These are phyloP conservation scores for Erynnis tages DNA, from an alignment of 2,888 invertebrate genomes.

Conservation along the genomic window DNA sequence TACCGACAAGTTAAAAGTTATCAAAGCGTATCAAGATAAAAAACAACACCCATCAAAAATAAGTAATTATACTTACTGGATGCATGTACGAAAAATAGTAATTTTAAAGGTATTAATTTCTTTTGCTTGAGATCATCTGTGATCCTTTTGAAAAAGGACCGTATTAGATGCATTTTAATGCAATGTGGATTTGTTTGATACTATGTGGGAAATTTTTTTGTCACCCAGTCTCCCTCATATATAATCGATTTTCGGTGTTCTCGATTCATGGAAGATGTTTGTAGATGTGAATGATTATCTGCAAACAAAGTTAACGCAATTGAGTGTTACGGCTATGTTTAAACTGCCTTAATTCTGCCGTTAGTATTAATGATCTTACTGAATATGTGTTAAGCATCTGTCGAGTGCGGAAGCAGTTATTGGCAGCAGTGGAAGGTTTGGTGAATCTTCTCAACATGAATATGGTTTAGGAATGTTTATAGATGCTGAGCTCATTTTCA, in stretches of 20 bases:
- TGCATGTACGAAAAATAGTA: constrained; percentile 89
- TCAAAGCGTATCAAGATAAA: too few species aligned
- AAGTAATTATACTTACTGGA: constrained; percentile 84
- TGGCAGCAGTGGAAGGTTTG: too few species aligned
- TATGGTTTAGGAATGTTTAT: too few species aligned
- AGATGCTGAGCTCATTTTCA: too few species aligned
- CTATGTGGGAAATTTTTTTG: constrained; percentile 60
- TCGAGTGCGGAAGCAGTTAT: too few species aligned
- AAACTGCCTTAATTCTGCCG: neutral
- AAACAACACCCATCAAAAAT: too few species aligned
- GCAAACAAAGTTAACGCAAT: constrained; percentile 42
- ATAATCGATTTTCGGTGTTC: constrained; percentile 45
- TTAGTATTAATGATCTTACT: too few species aligned
- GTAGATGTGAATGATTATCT: constrained; percentile 38
- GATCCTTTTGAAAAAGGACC: constrained; percentile 84
- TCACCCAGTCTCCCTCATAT: constrained; percentile 57
- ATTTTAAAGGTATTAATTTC: constrained; percentile 86
- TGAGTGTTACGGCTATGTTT: neutral
- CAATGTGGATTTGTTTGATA: neutral
- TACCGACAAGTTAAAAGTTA: too few species aligned
- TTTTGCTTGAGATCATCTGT: constrained; percentile 86
- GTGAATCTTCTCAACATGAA: too few species aligned
- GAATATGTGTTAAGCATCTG: too few species aligned
- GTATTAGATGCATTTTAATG: constrained; percentile 80
- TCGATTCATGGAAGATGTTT: constrained; percentile 62